Percentiles rank a stretch among this genome's conserved stretches.
These are phyloP conservation scores for Macroglossus sobrinus DNA, from an alignment of 2,113 vertebrate genomes.

Conservation along the genomic window DNA sequence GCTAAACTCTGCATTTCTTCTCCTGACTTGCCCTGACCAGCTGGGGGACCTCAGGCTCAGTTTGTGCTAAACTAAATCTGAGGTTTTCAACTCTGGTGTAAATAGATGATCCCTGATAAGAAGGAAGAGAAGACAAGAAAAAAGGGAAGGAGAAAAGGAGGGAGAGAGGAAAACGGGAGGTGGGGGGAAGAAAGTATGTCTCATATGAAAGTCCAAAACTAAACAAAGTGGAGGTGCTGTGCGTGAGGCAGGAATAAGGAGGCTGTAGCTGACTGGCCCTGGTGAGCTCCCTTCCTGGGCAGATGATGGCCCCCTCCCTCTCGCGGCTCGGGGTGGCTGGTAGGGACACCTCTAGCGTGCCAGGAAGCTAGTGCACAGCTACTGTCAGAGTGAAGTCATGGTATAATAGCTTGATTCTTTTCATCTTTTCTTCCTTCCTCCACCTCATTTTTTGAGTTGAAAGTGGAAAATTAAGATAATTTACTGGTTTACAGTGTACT, in stretches of 20 bases:
- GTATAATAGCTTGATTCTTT: background rate
- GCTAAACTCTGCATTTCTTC: background rate
- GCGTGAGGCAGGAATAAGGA: background rate
- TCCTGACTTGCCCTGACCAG: background rate
- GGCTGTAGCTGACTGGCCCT: background rate
- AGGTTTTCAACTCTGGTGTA: background rate
- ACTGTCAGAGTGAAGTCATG: background rate
- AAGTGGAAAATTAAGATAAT: background rate
- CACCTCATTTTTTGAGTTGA: background rate
- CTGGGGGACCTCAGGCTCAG: background rate
- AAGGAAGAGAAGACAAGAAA: background rate
- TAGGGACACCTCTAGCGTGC: background rate
- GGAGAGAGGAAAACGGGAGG: background rate
- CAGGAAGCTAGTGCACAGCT: background rate
- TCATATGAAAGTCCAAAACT: background rate
- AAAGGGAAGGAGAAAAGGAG: too few species aligned
- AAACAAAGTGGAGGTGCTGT: background rate
- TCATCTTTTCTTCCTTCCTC: background rate
- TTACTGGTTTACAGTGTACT: background rate
- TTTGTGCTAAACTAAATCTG: background rate
- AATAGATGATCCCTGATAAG: background rate
- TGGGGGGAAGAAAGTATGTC: background rate
- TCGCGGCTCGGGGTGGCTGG: fast-evolving
- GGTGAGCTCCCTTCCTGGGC: fast-evolving
- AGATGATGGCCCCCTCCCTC: too few species aligned